Evolutionary conservation across 1,140 invertebrate genomes (phyloP), one percentile per base, ranked within the genome.

Genomic region (Nebria ingens): DNA sequence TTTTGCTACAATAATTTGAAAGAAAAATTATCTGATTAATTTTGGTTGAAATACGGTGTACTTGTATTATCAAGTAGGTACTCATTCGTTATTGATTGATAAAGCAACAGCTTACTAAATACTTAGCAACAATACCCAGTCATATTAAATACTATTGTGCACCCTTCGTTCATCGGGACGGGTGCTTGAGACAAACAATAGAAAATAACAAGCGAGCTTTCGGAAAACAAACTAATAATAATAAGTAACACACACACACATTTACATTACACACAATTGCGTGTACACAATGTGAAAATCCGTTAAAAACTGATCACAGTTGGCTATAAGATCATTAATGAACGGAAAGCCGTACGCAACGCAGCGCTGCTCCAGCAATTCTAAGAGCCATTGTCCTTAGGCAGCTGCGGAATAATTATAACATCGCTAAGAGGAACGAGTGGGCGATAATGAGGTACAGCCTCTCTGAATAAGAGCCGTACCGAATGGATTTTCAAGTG

Each of bases 361-460:
- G 15, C 9, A 9, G 40, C 17, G 6, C 6, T 12, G 17, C 3
- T 4, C 3, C 9, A 11, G 6, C 6, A 45, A 9, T 45, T 45
- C 40, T 45, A 45, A 45, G 9, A 45, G 40, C 40, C 40, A 45
- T 45, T 45, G 40, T 45, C 40, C 40, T 6, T 4, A 45, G 40
- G 40, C 40, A 45, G 40, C 40, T 12, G 15, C 15, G 40, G 40
- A 45, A 45, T 45, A 45, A 45, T 45, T 45, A 45, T 45, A 45
- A 45, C 40, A 17, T 45, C 9, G 40, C 40, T 17, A 45, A 17
- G 40, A 45, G 40, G 40, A 12, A 45, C 9, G 15, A 45, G 40
- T 45, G 40, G 40, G 40, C 40, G 40, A 45, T 45, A 45, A 45
- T 45, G 40, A 45, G 40, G 40, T 17, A 45, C 40, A 45, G 25